Conservation (phyloP, 1,140 invertebrate genomes). For the Zaprionus tsacasi region DNA sequence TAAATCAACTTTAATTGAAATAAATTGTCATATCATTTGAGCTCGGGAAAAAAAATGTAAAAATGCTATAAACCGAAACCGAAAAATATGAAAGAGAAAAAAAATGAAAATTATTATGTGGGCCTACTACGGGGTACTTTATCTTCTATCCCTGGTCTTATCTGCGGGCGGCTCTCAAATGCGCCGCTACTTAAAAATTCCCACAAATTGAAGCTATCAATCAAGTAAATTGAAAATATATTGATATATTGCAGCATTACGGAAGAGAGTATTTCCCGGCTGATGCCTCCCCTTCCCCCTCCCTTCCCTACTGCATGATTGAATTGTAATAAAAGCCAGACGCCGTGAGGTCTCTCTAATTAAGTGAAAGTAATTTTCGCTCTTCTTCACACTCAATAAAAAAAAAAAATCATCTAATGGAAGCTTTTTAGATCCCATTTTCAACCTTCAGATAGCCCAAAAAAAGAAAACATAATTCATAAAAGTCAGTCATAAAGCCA, state of each 20-base stretch:
- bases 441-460: conserved; percentile 18
- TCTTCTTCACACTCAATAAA: conserved; percentile 33
- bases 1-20: conserved; percentile 83
- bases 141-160: conserved; percentile 17
- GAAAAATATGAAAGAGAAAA: conserved; percentile 4
- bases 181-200: conserved; percentile 42
- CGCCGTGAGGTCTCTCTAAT: conserved; percentile 49
- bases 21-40: conserved; percentile 79
- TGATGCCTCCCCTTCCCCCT: not conserved
- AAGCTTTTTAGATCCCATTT: not conserved
- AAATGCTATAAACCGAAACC: conserved; percentile 28
- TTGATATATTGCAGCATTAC: conserved; percentile 31
- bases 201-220: conserved; percentile 46
- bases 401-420: conserved; percentile 15
- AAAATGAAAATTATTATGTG: conserved; percentile 42
- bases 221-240: conserved; percentile 44
- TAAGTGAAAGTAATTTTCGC: conserved; percentile 66
- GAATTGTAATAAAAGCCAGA: conserved; percentile 37
- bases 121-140: not conserved
- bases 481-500: conserved; percentile 39
- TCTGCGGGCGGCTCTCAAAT: conserved; percentile 35
- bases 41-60: conserved; percentile 40
- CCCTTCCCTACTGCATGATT: not conserved
- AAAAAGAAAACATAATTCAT: conserved; percentile 29
- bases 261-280: conserved; percentile 22